phyloP scores from a whole-genome alignment of 2,888 invertebrate genomes.

The Mythimna albipuncta region DNA sequence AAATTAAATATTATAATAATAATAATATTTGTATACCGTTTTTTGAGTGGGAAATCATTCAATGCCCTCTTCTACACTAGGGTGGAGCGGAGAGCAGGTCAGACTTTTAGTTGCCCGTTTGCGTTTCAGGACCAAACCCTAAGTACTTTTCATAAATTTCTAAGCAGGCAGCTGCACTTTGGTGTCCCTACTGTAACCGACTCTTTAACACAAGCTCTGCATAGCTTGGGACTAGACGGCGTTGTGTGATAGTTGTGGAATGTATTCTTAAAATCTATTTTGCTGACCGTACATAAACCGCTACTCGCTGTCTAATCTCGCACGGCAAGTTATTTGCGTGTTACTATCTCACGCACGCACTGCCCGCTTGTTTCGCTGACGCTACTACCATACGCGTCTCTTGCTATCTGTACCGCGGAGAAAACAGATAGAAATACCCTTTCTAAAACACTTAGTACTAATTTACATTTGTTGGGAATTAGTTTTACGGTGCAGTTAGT shows the following conservation, averaged over 20 bases:
- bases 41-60: too few relatives aligned
- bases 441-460: slow-evolving; percentile 64
- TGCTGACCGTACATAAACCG: slow-evolving; percentile 70
- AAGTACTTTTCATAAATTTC: too few relatives aligned
- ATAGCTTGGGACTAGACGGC: too few relatives aligned
- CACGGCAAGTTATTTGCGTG: slow-evolving; percentile 72
- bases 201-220: too few relatives aligned
- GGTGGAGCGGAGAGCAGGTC: too few relatives aligned
- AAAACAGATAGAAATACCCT: slow-evolving; percentile 65
- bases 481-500: slow-evolving; percentile 17
- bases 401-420: slow-evolving; percentile 60
- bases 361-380: slow-evolving; percentile 67
- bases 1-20: neutral
- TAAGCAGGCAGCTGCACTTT: too few relatives aligned
- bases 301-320: slow-evolving; percentile 71
- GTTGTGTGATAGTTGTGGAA: too few relatives aligned
- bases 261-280: slow-evolving; percentile 28
- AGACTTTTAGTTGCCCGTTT: too few relatives aligned
- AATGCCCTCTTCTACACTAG: too few relatives aligned
- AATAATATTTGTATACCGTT: too few relatives aligned
- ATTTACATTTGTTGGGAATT: slow-evolving; percentile 58
- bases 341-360: slow-evolving; percentile 72
- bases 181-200: too few relatives aligned
- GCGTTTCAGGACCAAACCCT: too few relatives aligned
- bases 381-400: slow-evolving; percentile 71